A percentile compares a stretch with the other conserved stretches of the same genome.
Evolutionary conservation across 30 jellyfish, hydroid and myxozoan species (phyloP).

Genomic region (Cassiopea andromeda): DNA sequence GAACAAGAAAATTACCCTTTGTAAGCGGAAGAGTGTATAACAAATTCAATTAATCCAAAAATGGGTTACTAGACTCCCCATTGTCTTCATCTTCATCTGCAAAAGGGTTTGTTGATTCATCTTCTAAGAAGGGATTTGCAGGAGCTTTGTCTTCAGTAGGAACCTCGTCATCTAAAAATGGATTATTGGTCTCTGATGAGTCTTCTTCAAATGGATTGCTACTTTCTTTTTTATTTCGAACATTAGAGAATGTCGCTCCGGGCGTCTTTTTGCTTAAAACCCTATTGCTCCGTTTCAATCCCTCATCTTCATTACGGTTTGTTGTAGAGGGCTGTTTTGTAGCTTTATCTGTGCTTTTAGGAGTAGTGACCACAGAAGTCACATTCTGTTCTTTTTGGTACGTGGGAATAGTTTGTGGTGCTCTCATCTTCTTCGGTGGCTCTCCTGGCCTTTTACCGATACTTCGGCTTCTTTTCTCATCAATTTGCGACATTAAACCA

Average conservation of each 20-base stretch:
- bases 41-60: slow-evolving; percentile 30
- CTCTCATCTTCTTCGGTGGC: slow-evolving; percentile 16
- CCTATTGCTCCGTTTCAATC: slow-evolving; percentile 12
- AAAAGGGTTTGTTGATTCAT: slow-evolving; percentile 63
- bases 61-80: slow-evolving; percentile 49
- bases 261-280: slow-evolving; percentile 10
- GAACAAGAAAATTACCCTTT: no score
- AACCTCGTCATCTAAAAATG: slow-evolving; percentile 77
- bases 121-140: slow-evolving; percentile 51
- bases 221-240: slow-evolving; percentile 14
- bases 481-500: slow-evolving; percentile 37
- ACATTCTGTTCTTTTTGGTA: slow-evolving; percentile 14
- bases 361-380: not conserved
- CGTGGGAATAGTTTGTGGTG: slow-evolving; percentile 12
- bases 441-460: slow-evolving; percentile 35
- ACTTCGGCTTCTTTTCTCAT: slow-evolving; percentile 36
- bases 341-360: slow-evolving; percentile 23
- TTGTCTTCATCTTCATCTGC: slow-evolving; percentile 52
- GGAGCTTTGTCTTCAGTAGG: slow-evolving; percentile 35
- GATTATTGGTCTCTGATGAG: slow-evolving; percentile 45
- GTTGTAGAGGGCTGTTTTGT: slow-evolving; percentile 13
- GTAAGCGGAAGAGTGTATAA: not conserved
- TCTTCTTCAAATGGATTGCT: slow-evolving; percentile 73
- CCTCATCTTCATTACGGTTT: not conserved
- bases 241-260: slow-evolving; percentile 15